Evolutionary conservation across 2,888 invertebrate genomes (phyloP).

Genomic region (Lepas anatifera): DNA sequence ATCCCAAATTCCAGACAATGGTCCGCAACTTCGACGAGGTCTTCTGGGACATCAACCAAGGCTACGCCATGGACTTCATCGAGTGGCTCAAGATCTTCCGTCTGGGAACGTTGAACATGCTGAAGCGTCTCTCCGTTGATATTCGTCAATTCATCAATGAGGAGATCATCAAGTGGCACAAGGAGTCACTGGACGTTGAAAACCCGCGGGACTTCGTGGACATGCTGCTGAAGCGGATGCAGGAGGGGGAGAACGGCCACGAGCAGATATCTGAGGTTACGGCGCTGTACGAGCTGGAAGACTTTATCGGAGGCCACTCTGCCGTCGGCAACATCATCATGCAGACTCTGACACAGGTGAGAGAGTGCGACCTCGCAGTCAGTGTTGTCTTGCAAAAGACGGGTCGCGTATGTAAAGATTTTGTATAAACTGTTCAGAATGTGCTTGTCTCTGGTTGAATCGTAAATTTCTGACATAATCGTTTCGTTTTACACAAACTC

Average conservation of each 20-base stretch:
- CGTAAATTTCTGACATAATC: no score
- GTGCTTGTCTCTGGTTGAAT: no score
- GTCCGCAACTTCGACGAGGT: conserved; percentile 69
- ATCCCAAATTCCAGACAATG: conserved; percentile 51
- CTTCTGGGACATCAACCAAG: conserved; percentile 84
- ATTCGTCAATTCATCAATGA: conserved; percentile 61
- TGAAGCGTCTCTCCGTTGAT: conserved; percentile 53
- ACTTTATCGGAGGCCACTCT: conserved; percentile 76
- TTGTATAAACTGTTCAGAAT: no score
- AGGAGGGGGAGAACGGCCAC: conserved; percentile 30
- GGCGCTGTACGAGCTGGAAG: conserved; percentile 50
- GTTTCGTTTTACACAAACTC: no score
- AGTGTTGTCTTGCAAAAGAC: no score
- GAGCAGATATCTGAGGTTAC: conserved; percentile 54
- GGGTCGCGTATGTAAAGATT: no score
- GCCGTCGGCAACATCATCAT: conserved; percentile 74
- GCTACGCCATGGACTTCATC: conserved; percentile 72
- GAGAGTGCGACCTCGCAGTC: conserved; percentile 13
- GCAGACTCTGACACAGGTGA: conserved; percentile 36
- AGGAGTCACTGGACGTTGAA: conserved; percentile 29
- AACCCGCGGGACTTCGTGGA: conserved; percentile 64
- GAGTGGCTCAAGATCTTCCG: conserved; percentile 69
- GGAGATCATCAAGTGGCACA: conserved; percentile 45
- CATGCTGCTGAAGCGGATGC: conserved; percentile 55
- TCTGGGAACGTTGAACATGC: conserved; percentile 49